A percentile compares a stretch with the other conserved stretches of the same genome.
Conservation (phyloP, 2,888 invertebrate genomes). For the Andrena bucephala region DNA sequence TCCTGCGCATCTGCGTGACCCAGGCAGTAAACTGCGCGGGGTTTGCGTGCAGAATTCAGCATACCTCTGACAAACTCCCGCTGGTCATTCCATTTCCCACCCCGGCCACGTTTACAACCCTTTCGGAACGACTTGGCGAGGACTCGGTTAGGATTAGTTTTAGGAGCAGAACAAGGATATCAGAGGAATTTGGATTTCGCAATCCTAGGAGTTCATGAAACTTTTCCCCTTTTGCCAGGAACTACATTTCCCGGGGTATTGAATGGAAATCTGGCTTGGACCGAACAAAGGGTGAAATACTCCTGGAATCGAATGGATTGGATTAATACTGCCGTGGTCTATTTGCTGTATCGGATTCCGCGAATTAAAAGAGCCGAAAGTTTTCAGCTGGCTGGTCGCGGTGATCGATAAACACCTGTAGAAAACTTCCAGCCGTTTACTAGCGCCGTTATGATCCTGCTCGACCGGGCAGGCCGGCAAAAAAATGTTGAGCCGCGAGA, state of each 20-base stretch:
- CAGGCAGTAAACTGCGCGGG: not conserved
- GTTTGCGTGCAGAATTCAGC: not conserved
- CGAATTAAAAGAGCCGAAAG: slow-evolving; percentile 5
- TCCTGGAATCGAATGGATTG: not conserved
- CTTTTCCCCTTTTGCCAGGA: not conserved
- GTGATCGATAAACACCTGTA: slow-evolving; percentile 27
- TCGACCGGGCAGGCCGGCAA: not conserved
- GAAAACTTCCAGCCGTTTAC: not conserved
- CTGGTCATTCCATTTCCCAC: not conserved
- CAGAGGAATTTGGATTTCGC: not conserved
- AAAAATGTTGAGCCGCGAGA: not conserved
- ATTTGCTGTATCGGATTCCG: slow-evolving; percentile 6
- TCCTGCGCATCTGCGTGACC: not conserved
- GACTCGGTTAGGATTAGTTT: not conserved
- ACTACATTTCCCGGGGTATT: not conserved
- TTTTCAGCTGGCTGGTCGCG: slow-evolving; percentile 5
- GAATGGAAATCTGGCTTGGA: not conserved
- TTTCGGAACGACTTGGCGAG: not conserved
- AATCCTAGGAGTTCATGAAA: not conserved
- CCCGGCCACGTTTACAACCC: not conserved
- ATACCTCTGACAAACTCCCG: not conserved
- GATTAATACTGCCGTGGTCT: not conserved
- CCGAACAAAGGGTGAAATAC: not conserved
- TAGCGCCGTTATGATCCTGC: not conserved
- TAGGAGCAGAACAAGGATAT: not conserved